These are phyloP conservation scores for Erpetoichthys calabaricus DNA, from an alignment of 2,797 vertebrate species.

Conservation along the genomic window DNA sequence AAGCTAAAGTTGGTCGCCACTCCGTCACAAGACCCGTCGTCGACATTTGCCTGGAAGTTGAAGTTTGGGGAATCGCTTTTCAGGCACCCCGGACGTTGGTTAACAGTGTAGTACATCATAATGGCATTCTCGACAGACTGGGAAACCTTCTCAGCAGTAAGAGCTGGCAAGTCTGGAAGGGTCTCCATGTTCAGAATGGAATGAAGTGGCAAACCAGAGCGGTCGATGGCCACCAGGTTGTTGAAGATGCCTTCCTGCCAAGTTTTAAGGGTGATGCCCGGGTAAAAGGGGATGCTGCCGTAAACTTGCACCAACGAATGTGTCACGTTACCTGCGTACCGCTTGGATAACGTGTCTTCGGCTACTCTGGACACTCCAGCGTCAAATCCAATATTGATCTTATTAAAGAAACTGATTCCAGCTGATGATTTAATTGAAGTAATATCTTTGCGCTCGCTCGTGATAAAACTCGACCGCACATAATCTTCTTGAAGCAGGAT, in stretches of 20 bases:
- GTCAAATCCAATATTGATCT: conserved; percentile 32
- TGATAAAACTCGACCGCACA: conserved; percentile 53
- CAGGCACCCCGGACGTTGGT: conserved; percentile 66
- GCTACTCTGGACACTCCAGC: conserved; percentile 13
- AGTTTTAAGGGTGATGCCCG: conserved; percentile 71
- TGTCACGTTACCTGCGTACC: conserved; percentile 60
- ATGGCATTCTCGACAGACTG: conserved; percentile 43
- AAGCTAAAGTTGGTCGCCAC: conserved; percentile 67
- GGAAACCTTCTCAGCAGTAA: conserved; percentile 53
- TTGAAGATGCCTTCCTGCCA: conserved; percentile 73
- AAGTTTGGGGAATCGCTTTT: conserved; percentile 57
- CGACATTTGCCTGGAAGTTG: conserved; percentile 72
- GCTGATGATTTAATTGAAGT: conserved; percentile 40
- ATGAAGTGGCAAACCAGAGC: conserved; percentile 58
- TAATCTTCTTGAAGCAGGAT: conserved; percentile 70
- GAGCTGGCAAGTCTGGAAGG: conserved; percentile 59
- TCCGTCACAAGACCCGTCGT: conserved; percentile 64
- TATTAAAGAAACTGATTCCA: conserved; percentile 50
- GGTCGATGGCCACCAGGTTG: conserved; percentile 74
- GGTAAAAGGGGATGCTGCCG: conserved; percentile 62
- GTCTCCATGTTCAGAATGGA: conserved; percentile 51
- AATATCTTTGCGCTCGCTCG: conserved; percentile 26
- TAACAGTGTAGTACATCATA: conserved; percentile 61
- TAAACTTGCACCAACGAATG: conserved; percentile 63
- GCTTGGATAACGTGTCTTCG: conserved; percentile 29